A percentile compares a stretch with the other conserved stretches of the same genome.
phyloP scores from a whole-genome alignment of 2,113 vertebrate genomes.

The Hepsetus odoe region DNA sequence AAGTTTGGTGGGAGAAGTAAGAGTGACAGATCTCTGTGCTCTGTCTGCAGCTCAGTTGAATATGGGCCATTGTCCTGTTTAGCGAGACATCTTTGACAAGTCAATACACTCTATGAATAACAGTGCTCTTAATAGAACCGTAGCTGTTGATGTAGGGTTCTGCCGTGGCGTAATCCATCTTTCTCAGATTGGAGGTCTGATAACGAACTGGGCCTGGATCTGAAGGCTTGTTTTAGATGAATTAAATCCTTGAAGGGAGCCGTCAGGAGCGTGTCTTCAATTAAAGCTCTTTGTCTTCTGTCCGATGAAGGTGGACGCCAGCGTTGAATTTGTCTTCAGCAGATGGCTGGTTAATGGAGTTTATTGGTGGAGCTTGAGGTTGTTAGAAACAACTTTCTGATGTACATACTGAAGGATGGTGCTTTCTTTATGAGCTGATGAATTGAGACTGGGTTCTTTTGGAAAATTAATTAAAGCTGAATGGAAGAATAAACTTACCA shows the following conservation, averaged over 20 bases:
- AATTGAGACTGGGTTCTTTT: not conserved
- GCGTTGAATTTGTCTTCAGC: not conserved
- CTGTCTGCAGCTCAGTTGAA: not conserved
- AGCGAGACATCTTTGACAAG: not conserved
- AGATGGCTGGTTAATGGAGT: not conserved
- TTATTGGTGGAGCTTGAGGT: not conserved
- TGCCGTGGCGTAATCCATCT: too few species aligned
- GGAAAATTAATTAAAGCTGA: not conserved
- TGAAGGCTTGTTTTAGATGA: not conserved
- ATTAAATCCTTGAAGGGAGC: not conserved
- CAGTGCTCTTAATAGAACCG: not conserved
- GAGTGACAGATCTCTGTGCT: not conserved
- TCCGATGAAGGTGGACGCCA: not conserved
- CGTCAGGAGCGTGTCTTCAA: not conserved
- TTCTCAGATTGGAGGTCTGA: not conserved
- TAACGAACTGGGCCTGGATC: not conserved
- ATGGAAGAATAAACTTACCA: not conserved
- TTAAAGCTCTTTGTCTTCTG: not conserved
- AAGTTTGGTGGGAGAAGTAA: not conserved
- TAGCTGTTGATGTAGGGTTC: slow-evolving; percentile 1
- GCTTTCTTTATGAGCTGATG: too few species aligned
- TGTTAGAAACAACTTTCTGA: too few species aligned
- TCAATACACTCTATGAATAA: not conserved
- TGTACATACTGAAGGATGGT: too few species aligned
- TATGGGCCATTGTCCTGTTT: not conserved